These are phyloP conservation scores for Hyles lineata DNA, from an alignment of 2,888 invertebrate genomes.

Conservation along the genomic window DNA sequence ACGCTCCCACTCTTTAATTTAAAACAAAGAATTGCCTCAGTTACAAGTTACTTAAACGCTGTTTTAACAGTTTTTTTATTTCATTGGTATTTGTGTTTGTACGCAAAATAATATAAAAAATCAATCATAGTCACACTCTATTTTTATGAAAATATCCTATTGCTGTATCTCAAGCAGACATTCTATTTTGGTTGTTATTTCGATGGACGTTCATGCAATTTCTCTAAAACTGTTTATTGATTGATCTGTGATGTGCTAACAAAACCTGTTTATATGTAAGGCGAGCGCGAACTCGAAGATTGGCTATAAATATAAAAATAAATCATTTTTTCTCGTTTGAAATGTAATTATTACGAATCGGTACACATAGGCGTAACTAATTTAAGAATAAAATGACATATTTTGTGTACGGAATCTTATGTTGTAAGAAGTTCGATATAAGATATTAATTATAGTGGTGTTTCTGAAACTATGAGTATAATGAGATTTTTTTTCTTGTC, in stretches of 20 bases:
- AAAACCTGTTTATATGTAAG: slow-evolving; percentile 55
- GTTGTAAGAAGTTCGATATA: slow-evolving; percentile 45
- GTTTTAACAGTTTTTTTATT: too few relatives aligned
- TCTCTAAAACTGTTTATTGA: slow-evolving; percentile 51
- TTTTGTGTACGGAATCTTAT: slow-evolving; percentile 75
- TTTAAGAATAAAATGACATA: slow-evolving; percentile 77
- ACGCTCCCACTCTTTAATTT: too few relatives aligned
- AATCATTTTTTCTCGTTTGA: slow-evolving; percentile 7
- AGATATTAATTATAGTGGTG: slow-evolving; percentile 49
- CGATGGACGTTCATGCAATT: slow-evolving; percentile 60
- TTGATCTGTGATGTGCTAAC: slow-evolving; percentile 81
- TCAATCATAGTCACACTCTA: too few relatives aligned
- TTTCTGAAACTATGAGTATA: slow-evolving; percentile 53
- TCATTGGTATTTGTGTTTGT: too few relatives aligned
- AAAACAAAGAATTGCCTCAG: too few relatives aligned
- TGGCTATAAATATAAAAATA: slow-evolving; percentile 38
- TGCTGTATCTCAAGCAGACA: too few relatives aligned
- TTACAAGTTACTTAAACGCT: too few relatives aligned
- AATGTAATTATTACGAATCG: slow-evolving; percentile 33
- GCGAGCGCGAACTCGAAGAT: slow-evolving; percentile 51
- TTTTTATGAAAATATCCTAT: too few relatives aligned
- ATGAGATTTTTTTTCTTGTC: slow-evolving; percentile 57
- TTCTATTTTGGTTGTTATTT: background rate
- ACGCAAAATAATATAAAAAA: too few relatives aligned
- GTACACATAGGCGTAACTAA: slow-evolving; percentile 40